Percentiles rank a stretch among this genome's conserved stretches.
Conservation (phyloP, 1,140 invertebrate genomes). For the Apis cerana region DNA sequence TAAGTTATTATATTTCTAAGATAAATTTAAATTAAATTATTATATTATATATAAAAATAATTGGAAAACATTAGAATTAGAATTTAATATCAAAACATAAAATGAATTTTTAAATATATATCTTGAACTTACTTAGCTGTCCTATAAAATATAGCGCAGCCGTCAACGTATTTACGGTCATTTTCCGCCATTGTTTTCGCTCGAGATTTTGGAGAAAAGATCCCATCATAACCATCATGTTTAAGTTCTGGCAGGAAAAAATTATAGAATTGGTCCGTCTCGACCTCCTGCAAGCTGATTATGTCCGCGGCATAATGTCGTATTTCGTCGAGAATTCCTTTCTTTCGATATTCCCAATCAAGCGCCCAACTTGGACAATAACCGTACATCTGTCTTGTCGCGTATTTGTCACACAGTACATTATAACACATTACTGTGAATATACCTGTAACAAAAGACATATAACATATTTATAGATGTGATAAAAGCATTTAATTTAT, state of each 20-base stretch:
- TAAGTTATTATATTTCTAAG: neutral
- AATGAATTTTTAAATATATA: neutral
- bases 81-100: neutral
- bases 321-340: conserved; percentile 98
- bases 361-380: conserved; percentile 99
- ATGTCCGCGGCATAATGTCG: conserved; percentile 98
- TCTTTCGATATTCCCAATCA: conserved; percentile 99
- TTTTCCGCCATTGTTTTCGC: conserved; percentile 99
- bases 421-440: conserved; percentile 99
- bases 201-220: conserved; percentile 98
- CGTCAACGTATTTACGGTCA: conserved; percentile 98
- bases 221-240: conserved; percentile 97
- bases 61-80: neutral
- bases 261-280: conserved; percentile 99
- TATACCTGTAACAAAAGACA: conserved; percentile 85
- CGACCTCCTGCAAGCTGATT: conserved; percentile 98
- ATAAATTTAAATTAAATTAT: too few species aligned
- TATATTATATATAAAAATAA: neutral
- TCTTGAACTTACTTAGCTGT: conserved; percentile 92
- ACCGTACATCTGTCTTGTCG: conserved; percentile 98
- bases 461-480: too few species aligned
- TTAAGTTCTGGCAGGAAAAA: conserved; percentile 98
- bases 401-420: conserved; percentile 99
- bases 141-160: conserved; percentile 99
- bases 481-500: too few species aligned